These are phyloP conservation scores for Pogonognathellus flavescens DNA, from an alignment of 1,140 invertebrate species.

Conservation along the genomic window DNA sequence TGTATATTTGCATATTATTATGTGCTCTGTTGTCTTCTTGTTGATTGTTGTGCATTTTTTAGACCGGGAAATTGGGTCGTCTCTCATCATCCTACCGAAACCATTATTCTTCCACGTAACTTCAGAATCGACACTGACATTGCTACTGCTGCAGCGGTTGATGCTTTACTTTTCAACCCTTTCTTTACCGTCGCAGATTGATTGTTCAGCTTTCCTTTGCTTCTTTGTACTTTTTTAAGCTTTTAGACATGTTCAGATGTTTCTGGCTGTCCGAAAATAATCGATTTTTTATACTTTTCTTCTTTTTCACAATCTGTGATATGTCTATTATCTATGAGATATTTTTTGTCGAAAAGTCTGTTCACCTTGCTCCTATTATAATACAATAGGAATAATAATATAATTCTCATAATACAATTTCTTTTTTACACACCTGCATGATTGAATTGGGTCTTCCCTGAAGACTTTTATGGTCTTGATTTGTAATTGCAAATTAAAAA, in stretches of 20 bases:
- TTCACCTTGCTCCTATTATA: no score
- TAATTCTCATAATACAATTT: no score
- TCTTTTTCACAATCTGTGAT: no score
- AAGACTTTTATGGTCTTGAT: no score
- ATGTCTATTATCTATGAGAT: no score
- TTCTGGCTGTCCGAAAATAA: not conserved
- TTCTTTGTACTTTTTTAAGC: not conserved
- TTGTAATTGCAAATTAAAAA: no score
- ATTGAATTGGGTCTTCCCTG: no score
- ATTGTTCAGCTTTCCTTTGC: slow-evolving; percentile 33
- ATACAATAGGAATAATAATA: no score
- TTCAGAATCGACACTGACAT: not conserved
- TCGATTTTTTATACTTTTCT: not conserved
- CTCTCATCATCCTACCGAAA: not conserved
- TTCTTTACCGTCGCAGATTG: slow-evolving; percentile 34
- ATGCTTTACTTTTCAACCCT: not conserved
- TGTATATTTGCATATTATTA: not conserved
- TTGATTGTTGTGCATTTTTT: slow-evolving; percentile 45
- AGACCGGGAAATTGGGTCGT: slow-evolving; percentile 50
- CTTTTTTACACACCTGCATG: no score
- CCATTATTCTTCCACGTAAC: slow-evolving; percentile 1
- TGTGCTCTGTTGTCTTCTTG: not conserved
- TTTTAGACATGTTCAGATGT: not conserved
- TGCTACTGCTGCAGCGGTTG: not conserved
- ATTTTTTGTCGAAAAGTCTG: no score